Evolutionary conservation across 1,140 invertebrate genomes (phyloP), one percentile per base, ranked within the genome.

Genomic region (Triops longicaudatus): DNA sequence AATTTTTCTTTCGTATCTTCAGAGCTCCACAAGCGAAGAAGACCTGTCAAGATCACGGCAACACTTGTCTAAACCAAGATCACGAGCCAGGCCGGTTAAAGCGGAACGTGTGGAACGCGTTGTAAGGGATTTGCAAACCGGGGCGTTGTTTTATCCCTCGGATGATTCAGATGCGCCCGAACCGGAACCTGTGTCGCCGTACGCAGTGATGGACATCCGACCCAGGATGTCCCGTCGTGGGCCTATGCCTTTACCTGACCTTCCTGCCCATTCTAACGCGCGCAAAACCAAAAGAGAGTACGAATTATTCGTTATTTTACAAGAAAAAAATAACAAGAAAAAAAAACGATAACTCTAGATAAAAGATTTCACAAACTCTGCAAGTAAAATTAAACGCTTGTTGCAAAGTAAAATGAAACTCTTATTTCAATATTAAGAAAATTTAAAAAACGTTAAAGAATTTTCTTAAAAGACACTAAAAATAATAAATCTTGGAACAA

Each of bases 241-340:
- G 10, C 50, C 50, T 63, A 63, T 63, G 50, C 50, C 50, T 63
- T 63, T 63, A 22, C 50, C 50, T n/a, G 50, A 63, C 50, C 50
- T 22, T n/a, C 14, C 14, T 17, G 50, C 50, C 6, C 50, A 63
- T 63, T 63, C 50, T 22, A 63, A 22, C 50, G 50, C 50, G 14
- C 50, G 50, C 10, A 63, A 63, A 63, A 63, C 50, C 14, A 63
- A 63, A 22, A 17, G 50, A 63, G 50, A 63, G 50, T 63, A 63
- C 14, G 50, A 17, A 63, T n/a, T 5, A 12, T 63, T 63, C 10
- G 7, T 17, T 17, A 0, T 37, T 37, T 37, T 37, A 22, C 17
- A 6, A 14, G 6, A 63, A 63, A 63, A 63, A 63, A 63, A 63
- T 22, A 63, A 11, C 14, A 14, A 6, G 0, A 0, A 22, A 0